Evolutionary conservation across 2,797 vertebrate species (phyloP), one percentile per base, ranked within the genome.

Genomic region (Notoglanidium macrostoma): DNA sequence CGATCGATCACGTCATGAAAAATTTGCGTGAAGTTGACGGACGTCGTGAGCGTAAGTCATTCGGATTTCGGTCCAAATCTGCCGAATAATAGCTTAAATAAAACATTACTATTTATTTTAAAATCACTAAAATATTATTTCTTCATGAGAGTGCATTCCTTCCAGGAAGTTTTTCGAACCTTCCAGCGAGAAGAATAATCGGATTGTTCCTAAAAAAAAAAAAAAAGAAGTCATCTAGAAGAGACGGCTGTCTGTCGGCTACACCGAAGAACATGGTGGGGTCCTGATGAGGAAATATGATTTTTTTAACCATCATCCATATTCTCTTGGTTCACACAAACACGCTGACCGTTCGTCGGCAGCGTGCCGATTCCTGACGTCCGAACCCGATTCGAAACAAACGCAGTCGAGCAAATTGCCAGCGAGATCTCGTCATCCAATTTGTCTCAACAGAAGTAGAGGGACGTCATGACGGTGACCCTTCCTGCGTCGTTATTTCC

Each of bases 401-500:
- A 87, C 74, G 29, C 26, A 40, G 63, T 32, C 72, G 21, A 29
- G 26, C 23, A 32, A 83, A 82, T 85, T 82, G 72, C 55, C 49
- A 6, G 26, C 54, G n/a, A 68, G 70, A 90, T 83, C 89, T 85
- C 82, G 70, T 80, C 63, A 61, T 78, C 85, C 88, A 91, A 90
- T 90, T 91, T 90, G 90, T 91, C 82, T 89, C 59, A 78, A 89
- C 90, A 87, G 90, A 86, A 90, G 84, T 57, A 46, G 61, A 73
- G 35, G 77, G 81, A 87, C 86, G 70, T 82, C 83, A 87, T 17
- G 72, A 89, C 61, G 46, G 68, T 87, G 86, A 87, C 87, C 90
- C 89, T 54, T 83, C 74, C 81, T 83, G 84, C 89, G 89, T 91
- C 90, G 87, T 91, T 91, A 90, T 91, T 88, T 85, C 89, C 61